Base-by-base conservation (phyloP, 2,797 vertebrate genomes). In the Sebastolobus alascanus region DNA sequence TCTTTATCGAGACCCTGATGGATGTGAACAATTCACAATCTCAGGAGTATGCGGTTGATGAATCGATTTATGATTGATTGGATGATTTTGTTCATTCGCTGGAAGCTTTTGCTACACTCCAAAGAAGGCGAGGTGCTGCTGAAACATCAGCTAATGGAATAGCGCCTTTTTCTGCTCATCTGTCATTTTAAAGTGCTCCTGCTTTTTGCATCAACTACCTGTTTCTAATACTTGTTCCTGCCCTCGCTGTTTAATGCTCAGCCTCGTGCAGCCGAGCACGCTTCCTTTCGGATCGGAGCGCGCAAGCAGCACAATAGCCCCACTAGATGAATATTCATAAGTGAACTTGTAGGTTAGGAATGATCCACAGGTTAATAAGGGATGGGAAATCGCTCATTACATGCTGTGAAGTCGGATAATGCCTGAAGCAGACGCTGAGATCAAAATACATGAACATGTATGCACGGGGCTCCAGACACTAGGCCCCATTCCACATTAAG, bases 341-440 rank as follows among this genome's bases (percentile, higher is more conserved):
- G 29, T 31, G 37, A 80, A 87, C 77, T 78, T 69, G 86, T 69
- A 85, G 80, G 86, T 90, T 84, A 84, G 69, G 56, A 82, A 79
- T 7, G 78, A 88, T 88, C 86, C 73, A 89, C 89, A 92, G 90
- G 91, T 93, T 93, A 92, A 93, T 91, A 80, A 87, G 83, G 46
- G 55, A 85, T 67, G 72, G 91, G 90, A 92, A 93, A 90, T 89
- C 38, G 55, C 89, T 92, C 87, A 87, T 94, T 92, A 92, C 79
- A 76, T 43, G 82, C 88, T 85, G 88, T 83, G 90, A 90, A 87
- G 90, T 82, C 38, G 74, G 69, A 86, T 91, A 87, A 85, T 76
- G 92, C 91, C 91, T 76, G 77, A 63, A 93, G 93, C 92, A 75
- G 85, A 86, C 66, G 75, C 73, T 6, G 59, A 90, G 87, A 93